These are phyloP conservation scores for Hybos culiciformis DNA, from an alignment of 2,888 invertebrate genomes.

Conservation along the genomic window DNA sequence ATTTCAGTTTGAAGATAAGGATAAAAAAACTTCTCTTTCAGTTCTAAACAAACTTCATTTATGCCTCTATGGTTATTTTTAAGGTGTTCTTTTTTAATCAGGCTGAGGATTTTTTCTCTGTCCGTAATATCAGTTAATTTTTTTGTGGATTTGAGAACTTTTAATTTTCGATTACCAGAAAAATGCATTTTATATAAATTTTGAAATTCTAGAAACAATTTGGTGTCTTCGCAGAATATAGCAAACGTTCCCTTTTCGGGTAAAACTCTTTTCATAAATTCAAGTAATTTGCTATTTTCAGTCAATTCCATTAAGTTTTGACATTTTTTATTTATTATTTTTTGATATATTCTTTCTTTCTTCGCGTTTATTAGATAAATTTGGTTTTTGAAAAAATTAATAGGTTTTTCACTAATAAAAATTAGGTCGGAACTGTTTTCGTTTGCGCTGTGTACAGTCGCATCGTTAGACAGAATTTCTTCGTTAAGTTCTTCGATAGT, in stretches of 20 bases:
- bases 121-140: conserved; percentile 6
- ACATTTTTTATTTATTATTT: conserved; percentile 4
- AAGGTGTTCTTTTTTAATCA: conserved; percentile 1
- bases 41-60: conserved; percentile 5
- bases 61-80: conserved; percentile 8
- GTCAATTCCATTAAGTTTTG: neutral
- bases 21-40: conserved; percentile 3
- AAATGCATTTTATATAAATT: conserved; percentile 1
- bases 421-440: too few relatives aligned
- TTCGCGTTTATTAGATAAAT: neutral
- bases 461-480: too few relatives aligned
- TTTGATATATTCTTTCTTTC: neutral
- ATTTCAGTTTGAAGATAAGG: conserved; percentile 1
- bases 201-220: conserved; percentile 1
- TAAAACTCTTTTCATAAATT: conserved; percentile 1
- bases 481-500: too few relatives aligned
- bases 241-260: conserved; percentile 5
- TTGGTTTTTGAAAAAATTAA: too few relatives aligned
- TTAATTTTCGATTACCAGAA: neutral
- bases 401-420: too few relatives aligned
- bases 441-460: too few relatives aligned
- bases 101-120: neutral
- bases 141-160: neutral
- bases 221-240: neutral
- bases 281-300: neutral